Evolutionary conservation across 2,797 vertebrate genomes (phyloP).

Genomic region (Leptatherina wallacei): DNA sequence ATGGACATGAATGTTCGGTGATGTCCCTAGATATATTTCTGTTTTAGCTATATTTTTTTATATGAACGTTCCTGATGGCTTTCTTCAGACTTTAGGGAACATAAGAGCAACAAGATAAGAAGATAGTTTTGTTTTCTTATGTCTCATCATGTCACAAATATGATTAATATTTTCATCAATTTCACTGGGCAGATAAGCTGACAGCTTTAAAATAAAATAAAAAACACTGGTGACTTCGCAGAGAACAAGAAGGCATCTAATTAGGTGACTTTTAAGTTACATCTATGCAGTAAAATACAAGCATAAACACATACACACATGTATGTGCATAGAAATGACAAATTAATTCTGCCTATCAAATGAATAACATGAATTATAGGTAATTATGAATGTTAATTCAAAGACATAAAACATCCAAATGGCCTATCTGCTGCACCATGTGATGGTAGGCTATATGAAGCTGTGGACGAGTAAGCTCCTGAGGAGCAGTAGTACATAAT

Average conservation of each 20-base stretch:
- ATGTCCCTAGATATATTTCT: too few species aligned
- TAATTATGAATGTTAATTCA: background rate
- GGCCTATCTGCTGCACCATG: constrained; percentile 5
- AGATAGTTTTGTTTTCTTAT: constrained; percentile 5
- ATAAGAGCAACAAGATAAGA: background rate
- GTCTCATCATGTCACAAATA: background rate
- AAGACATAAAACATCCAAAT: constrained; percentile 1
- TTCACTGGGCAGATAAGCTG: constrained; percentile 10
- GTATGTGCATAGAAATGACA: background rate
- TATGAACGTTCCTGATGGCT: background rate
- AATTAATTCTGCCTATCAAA: background rate
- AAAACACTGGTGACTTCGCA: background rate
- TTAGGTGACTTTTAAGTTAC: background rate
- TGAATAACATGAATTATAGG: background rate
- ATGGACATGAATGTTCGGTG: too few species aligned
- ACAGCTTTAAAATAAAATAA: background rate
- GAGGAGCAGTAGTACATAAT: constrained; percentile 48
- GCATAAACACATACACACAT: background rate
- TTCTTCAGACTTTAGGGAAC: background rate
- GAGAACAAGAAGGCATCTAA: background rate
- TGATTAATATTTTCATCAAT: constrained; percentile 17
- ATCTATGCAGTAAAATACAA: background rate
- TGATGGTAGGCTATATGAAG: constrained; percentile 18
- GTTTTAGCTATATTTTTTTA: background rate
- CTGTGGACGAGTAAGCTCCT: constrained; percentile 34